These are phyloP conservation scores for Eurystomus gularis DNA, from an alignment of 2,113 vertebrate genomes.

Conservation along the genomic window DNA sequence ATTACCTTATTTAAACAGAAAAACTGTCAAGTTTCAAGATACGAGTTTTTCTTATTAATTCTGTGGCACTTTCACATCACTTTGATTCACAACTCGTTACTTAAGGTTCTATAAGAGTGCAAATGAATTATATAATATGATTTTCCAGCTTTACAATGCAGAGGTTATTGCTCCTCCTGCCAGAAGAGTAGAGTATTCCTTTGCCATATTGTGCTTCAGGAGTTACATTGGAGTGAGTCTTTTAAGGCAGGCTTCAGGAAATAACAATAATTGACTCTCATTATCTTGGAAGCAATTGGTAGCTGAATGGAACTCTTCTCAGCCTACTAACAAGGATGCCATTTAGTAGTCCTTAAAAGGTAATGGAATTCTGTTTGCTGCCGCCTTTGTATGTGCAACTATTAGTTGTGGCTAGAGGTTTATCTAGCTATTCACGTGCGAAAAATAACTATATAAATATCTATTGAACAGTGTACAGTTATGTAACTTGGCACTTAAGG, in stretches of 20 bases:
- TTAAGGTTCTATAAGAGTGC: not conserved
- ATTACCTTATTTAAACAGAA: not conserved
- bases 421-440: not conserved
- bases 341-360: slow-evolving; percentile 12
- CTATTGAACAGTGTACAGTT: not conserved
- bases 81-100: not conserved
- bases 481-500: not conserved
- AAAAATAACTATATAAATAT: not conserved
- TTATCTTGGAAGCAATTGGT: not conserved
- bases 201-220: not conserved
- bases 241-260: not conserved
- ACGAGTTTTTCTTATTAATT: not conserved
- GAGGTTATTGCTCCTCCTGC: not conserved
- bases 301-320: not conserved
- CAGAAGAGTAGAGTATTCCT: not conserved
- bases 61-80: not conserved
- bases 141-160: not conserved
- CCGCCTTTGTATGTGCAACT: not conserved
- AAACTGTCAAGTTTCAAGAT: not conserved
- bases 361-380: not conserved
- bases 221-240: not conserved
- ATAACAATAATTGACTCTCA: not conserved
- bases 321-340: not conserved
- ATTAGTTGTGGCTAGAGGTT: not conserved
- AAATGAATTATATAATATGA: not conserved